These are phyloP conservation scores for Labroides dimidiatus DNA, from an alignment of 2,797 vertebrate species.

Conservation along the genomic window DNA sequence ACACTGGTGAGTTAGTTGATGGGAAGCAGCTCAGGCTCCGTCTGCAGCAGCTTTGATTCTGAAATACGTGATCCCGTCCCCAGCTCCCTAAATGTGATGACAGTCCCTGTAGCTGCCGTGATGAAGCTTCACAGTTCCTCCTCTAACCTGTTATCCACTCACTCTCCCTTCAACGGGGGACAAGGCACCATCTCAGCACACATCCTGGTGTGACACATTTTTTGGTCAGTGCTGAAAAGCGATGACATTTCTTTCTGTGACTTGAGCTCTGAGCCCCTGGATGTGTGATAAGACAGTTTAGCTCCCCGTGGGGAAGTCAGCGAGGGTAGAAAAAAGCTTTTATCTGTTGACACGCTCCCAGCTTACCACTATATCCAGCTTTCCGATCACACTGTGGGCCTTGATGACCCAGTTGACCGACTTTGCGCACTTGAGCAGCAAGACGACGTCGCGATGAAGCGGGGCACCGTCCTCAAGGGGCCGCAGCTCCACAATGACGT, in stretches of 20 bases:
- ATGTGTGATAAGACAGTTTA: conserved; percentile 26
- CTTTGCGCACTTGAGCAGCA: conserved; percentile 94
- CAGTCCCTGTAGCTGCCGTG: conserved; percentile 47
- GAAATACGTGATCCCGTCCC: conserved; percentile 27
- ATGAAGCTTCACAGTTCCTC: conserved; percentile 65
- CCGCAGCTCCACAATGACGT: conserved; percentile 93
- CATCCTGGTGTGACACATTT: conserved; percentile 42
- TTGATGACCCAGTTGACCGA: conserved; percentile 98
- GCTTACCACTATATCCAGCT: conserved; percentile 91
- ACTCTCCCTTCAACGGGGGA: conserved; percentile 24
- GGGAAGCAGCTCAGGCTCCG: conserved; percentile 37
- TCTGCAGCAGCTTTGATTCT: conserved; percentile 31
- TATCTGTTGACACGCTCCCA: conserved; percentile 1
- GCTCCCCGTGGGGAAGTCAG: conserved; percentile 3
- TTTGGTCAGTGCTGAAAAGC: conserved; percentile 33
- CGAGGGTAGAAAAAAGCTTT: conserved; percentile 8
- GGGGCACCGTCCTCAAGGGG: conserved; percentile 82
- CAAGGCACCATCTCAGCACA: conserved; percentile 44
- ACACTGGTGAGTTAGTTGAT: conserved; percentile 52
- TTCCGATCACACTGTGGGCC: conserved; percentile 87
- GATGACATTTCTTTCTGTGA: conserved; percentile 50
- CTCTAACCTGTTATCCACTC: conserved; percentile 41
- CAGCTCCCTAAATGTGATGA: conserved; percentile 43
- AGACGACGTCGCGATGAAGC: conserved; percentile 86
- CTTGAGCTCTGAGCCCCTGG: conserved; percentile 14